Conservation (phyloP, 2,797 vertebrate species). For the Etheostoma nigrum region DNA sequence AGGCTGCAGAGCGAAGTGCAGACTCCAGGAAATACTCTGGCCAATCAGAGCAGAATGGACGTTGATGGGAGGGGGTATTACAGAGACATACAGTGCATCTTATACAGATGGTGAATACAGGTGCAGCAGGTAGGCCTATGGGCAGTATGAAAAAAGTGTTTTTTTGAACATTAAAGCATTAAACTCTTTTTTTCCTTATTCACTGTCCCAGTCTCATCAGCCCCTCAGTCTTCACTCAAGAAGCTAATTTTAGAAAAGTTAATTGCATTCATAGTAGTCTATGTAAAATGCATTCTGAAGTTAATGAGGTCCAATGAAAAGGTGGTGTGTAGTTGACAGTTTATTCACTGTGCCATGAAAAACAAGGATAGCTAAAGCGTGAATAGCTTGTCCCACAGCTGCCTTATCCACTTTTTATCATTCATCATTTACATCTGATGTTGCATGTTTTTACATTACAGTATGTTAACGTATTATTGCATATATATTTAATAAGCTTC, state of each 20-base stretch:
- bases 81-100: no score
- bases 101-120: no score
- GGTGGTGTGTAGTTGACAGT: constrained; percentile 54
- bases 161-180: no score
- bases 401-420: constrained; percentile 28
- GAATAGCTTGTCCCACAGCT: constrained; percentile 28
- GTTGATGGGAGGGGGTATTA: no score
- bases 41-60: no score
- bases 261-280: constrained; percentile 63
- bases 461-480: constrained; percentile 18
- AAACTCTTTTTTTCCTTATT: constrained; percentile 15
- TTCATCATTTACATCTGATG: constrained; percentile 34
- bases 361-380: constrained; percentile 27
- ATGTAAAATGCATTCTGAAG: constrained; percentile 56
- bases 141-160: no score
- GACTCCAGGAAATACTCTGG: no score
- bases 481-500: constrained; percentile 3
- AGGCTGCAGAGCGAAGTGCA: no score
- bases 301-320: constrained; percentile 62
- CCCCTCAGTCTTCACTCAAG: constrained; percentile 32
- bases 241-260: constrained; percentile 63
- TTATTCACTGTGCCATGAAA: constrained; percentile 58
- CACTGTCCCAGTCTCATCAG: constrained; percentile 34
- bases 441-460: constrained; percentile 4
- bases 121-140: no score